These are phyloP conservation scores for Eulemur albifrons DNA, from an alignment of 2,797 vertebrate genomes.

Conservation along the genomic window DNA sequence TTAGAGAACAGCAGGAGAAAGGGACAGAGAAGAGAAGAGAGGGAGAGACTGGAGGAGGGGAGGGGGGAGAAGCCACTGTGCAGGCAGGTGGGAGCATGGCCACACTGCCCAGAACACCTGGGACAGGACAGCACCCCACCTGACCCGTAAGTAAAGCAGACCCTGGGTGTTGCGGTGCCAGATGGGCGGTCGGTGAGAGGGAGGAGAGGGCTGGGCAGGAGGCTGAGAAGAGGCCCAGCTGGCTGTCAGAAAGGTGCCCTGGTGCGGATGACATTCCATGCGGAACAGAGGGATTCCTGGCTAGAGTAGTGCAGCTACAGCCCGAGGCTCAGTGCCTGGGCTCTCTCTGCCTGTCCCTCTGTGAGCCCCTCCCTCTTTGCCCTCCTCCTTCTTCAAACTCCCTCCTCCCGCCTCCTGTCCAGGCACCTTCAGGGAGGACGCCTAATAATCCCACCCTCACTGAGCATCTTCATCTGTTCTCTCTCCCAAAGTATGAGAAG, in stretches of 20 bases:
- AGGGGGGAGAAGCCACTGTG: rapidly evolving
- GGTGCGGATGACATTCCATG: too few species aligned
- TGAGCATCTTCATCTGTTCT: not conserved
- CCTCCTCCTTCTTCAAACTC: not conserved
- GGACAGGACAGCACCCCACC: not conserved
- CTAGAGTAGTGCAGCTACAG: not conserved
- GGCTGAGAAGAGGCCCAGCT: not conserved
- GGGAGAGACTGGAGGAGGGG: not conserved
- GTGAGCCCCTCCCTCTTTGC: not conserved
- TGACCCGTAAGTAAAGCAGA: not conserved
- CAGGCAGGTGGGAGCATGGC: not conserved
- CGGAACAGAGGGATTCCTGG: not conserved
- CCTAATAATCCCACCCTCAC: not conserved
- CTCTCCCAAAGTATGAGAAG: not conserved
- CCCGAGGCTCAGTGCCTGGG: not conserved
- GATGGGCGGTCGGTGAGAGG: not conserved
- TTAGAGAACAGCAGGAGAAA: not conserved
- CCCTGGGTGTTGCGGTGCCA: not conserved
- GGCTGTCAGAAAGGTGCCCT: not conserved
- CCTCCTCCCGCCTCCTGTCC: not conserved
- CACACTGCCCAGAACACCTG: not conserved
- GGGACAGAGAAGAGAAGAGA: not conserved
- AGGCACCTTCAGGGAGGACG: not conserved
- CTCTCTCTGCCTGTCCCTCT: not conserved
- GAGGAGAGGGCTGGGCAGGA: not conserved